Base-by-base conservation (phyloP, 2,113 vertebrate genomes). In the Calidris pygmaea region DNA sequence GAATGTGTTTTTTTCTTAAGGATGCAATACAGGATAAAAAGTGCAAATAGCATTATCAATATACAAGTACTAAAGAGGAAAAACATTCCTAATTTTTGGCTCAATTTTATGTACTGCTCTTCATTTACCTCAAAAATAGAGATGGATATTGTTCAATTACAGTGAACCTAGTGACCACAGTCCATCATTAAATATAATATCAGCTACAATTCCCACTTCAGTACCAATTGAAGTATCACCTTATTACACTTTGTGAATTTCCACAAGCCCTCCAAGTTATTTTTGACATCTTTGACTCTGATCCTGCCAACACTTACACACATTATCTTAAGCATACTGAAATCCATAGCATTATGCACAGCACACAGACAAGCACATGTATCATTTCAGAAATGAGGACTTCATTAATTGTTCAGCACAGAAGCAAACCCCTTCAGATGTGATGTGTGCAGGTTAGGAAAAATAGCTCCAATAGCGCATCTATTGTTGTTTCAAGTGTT, bases 221-320 rank as follows among this genome's bases (percentile, higher is more conserved):
- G 78, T 74, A 95, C 58, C 92, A 95, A 85, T 4, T 81, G 87
- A 96, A 96, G 52, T 58, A 95, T 96, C 89, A 95, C 89, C 96
- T 96, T 96, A 95, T 96, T 95, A 96, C 77, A 96, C 89, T 96
- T 93, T 55, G 85, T 91, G 84, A 96, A 94, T 96, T 96, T 96
- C 90, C 92, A 92, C 87, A 96, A 96, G 91, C 94, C 93, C 93
- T 96, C n/a, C 62, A 96, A 97, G 95, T 95, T 97, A 96, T 95
- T 96, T 96, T 89, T 96, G 92, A 95, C 19, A 11, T 96, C 90
- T 95, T 95, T 87, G 73, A 92, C 76, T 93, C 80, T 68, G 91
- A 95, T 91, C 81, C 95, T 96, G 90, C 89, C 94, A 96, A 96
- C 92, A 82, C 86, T 95, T 92, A 79, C 70, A 81, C 39, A 78